A percentile compares a stretch with the other conserved stretches of the same genome.
Evolutionary conservation across 2,797 vertebrate genomes (phyloP).

Genomic region (Manis pentadactyla): DNA sequence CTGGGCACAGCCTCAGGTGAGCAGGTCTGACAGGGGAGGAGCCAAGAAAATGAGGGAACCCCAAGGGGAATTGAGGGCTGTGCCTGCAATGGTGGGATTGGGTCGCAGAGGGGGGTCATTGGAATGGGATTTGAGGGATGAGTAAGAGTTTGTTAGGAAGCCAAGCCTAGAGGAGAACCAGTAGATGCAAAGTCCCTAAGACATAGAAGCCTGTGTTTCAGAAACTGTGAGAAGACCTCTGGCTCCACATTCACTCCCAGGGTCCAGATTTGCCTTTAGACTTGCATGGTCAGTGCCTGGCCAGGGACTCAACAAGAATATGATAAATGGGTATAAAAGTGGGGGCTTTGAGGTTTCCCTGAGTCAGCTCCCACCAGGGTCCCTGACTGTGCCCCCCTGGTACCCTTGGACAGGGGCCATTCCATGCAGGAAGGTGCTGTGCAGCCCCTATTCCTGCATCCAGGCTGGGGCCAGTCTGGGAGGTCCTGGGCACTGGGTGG

Average conservation of each 20-base stretch:
- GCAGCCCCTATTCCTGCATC: not conserved
- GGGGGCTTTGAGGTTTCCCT: not conserved
- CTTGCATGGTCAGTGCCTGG: not conserved
- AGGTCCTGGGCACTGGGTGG: not conserved
- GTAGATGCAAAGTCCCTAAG: not conserved
- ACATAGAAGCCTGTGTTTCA: not conserved
- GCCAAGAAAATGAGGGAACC: not conserved
- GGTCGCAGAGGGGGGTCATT: not conserved
- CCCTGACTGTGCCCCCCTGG: not conserved
- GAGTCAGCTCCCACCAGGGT: not conserved
- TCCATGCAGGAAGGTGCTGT: not conserved
- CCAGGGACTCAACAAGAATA: not conserved
- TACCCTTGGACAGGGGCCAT: not conserved
- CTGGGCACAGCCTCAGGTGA: not conserved
- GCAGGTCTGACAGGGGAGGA: not conserved
- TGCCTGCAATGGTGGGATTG: not conserved
- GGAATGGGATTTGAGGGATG: not conserved
- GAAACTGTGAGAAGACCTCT: not conserved
- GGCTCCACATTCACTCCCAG: not conserved
- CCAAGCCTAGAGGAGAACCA: not conserved
- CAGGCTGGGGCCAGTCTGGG: not conserved
- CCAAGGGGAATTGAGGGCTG: rapidly evolving
- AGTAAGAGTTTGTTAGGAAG: not conserved
- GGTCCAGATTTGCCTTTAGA: not conserved
- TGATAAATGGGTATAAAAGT: not conserved